Evolutionary conservation across 2,888 invertebrate species (phyloP).

Genomic region (Drosophila nr. medialis): DNA sequence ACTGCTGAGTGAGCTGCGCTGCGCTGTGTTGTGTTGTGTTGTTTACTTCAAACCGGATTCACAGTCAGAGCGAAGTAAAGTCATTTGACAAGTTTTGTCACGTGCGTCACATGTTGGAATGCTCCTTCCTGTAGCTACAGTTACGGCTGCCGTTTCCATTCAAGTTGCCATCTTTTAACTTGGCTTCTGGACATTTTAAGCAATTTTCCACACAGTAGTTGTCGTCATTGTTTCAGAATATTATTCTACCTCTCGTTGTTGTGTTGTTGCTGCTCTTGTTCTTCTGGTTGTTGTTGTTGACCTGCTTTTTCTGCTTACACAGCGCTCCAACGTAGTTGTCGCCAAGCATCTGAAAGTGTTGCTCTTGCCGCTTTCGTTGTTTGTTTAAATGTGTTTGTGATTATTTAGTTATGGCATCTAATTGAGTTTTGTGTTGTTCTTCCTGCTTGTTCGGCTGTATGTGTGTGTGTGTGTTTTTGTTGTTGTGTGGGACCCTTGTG

Average conservation of each 20-base stretch:
- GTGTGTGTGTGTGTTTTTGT: slow-evolving; percentile 10
- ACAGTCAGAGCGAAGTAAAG: slow-evolving; percentile 69
- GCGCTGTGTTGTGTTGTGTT: slow-evolving; percentile 26
- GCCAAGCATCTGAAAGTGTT: slow-evolving; percentile 54
- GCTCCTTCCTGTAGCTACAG: slow-evolving; percentile 14
- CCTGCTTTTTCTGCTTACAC: slow-evolving; percentile 58
- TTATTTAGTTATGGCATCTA: slow-evolving; percentile 79
- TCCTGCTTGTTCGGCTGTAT: slow-evolving; percentile 24
- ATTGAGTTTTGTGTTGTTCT: slow-evolving; percentile 70
- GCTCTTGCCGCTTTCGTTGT: slow-evolving; percentile 58
- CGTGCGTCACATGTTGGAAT: slow-evolving; percentile 79
- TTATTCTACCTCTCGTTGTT: slow-evolving; percentile 30
- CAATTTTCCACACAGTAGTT: slow-evolving; percentile 66
- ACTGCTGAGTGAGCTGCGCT: neutral
- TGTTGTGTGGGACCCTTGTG: slow-evolving; percentile 28
- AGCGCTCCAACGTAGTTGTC: slow-evolving; percentile 31
- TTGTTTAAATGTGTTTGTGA: slow-evolving; percentile 77
- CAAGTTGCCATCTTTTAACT: slow-evolving; percentile 14
- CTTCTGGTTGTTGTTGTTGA: slow-evolving; percentile 52
- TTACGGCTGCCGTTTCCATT: slow-evolving; percentile 4
- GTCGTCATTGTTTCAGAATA: slow-evolving; percentile 73
- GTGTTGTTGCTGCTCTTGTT: slow-evolving; percentile 13
- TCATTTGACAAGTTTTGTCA: slow-evolving; percentile 80
- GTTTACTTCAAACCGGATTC: slow-evolving; percentile 63
- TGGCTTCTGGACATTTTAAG: slow-evolving; percentile 66